Evolutionary conservation across 2,888 invertebrate species (phyloP).

Genomic region (Spodoptera picta): DNA sequence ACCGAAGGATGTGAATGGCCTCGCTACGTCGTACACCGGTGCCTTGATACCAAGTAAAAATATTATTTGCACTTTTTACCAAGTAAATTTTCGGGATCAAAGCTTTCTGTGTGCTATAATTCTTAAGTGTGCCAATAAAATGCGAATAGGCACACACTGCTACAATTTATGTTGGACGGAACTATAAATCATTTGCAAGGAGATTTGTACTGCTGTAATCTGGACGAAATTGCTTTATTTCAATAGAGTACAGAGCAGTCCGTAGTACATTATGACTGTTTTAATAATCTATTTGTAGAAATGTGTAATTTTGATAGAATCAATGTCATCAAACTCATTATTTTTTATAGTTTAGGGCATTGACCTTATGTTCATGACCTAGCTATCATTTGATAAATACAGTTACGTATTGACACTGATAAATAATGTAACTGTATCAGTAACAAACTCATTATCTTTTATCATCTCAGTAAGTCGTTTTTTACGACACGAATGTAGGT

Average conservation of each 20-base stretch:
- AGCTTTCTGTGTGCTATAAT: conserved; percentile 14
- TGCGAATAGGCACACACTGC: conserved; percentile 13
- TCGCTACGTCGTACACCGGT: conserved; percentile 76
- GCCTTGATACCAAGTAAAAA: conserved; percentile 68
- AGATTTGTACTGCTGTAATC: conserved; percentile 10
- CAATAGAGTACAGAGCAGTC: conserved; percentile 25
- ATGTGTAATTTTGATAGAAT: conserved; percentile 8
- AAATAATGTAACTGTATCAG: conserved; percentile 21
- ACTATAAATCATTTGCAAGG: conserved; percentile 38
- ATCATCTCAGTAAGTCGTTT: conserved; percentile 3
- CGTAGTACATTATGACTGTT: conserved; percentile 23
- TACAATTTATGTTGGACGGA: conserved; percentile 20
- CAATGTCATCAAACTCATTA: conserved; percentile 23
- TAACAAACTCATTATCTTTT: conserved; percentile 22
- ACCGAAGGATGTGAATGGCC: conserved; percentile 77
- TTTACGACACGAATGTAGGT: conserved; percentile 16
- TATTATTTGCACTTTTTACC: conserved; percentile 11
- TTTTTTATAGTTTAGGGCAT: conserved; percentile 22
- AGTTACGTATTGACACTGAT: conserved; percentile 25
- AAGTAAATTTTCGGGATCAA: conserved; percentile 13
- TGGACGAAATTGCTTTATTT: conserved; percentile 28
- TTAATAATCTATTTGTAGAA: conserved; percentile 15
- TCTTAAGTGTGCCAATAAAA: conserved; percentile 22
- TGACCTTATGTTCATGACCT: conserved; percentile 50
- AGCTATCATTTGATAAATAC: conserved; percentile 36